Conservation (phyloP, 2,797 vertebrate genomes). For the Anguilla marmorata region DNA sequence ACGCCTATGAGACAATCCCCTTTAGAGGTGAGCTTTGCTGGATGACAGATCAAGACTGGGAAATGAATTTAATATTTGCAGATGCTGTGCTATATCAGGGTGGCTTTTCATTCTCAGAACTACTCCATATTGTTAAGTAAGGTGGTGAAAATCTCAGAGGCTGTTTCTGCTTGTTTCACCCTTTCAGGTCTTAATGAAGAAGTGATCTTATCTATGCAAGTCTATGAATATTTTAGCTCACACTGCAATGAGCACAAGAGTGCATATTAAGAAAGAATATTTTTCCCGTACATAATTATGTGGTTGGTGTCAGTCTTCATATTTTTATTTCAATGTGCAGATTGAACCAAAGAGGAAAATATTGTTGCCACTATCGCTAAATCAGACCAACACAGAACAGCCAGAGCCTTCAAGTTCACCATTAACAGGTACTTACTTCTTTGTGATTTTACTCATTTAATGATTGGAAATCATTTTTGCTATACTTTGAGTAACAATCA, state of each 20-base stretch:
- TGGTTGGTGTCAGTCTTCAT: not conserved
- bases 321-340: conserved; percentile 47
- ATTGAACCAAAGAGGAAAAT: conserved; percentile 62
- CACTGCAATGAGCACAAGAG: no score
- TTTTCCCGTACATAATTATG: not conserved
- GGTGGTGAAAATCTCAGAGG: no score
- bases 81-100: not conserved
- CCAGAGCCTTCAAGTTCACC: conserved; percentile 51
- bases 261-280: no score
- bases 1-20: conserved; percentile 51
- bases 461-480: not conserved
- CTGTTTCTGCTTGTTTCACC: not conserved
- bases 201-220: not conserved
- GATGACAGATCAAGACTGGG: not conserved
- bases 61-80: not conserved
- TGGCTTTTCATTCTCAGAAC: not conserved
- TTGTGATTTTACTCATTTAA: not conserved
- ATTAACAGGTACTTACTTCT: conserved; percentile 57
- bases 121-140: not conserved
- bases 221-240: no score
- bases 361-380: conserved; percentile 42
- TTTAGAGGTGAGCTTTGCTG: conserved; percentile 31
- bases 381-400: conserved; percentile 47
- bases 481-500: not conserved
- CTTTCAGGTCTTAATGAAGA: not conserved